phyloP scores from a whole-genome alignment of 2,797 vertebrate genomes.

The Sebastes diploproa region DNA sequence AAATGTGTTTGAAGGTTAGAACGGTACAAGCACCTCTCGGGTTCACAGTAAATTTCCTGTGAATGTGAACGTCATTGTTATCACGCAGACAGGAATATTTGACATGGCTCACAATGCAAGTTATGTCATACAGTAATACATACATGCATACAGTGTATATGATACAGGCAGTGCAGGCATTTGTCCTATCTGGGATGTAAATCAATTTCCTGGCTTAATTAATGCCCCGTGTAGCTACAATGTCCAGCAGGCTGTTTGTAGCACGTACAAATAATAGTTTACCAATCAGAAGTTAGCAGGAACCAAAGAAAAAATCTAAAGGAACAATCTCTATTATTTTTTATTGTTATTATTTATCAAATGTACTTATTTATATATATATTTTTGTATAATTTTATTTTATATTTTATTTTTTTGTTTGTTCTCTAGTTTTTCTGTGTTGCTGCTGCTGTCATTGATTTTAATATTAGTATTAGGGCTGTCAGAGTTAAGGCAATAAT shows the following conservation, averaged over 20 bases:
- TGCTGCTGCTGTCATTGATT: no score
- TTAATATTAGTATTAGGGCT: no score
- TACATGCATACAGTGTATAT: no score
- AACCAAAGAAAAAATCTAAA: background rate
- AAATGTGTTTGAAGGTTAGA: slow-evolving; percentile 19
- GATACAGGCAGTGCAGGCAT: background rate
- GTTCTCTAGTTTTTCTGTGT: no score
- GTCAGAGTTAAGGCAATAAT: no score
- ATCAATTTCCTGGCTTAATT: background rate
- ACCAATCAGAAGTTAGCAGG: background rate
- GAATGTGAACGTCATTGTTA: background rate
- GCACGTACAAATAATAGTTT: background rate
- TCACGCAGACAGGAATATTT: background rate
- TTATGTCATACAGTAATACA: background rate
- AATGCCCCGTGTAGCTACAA: background rate
- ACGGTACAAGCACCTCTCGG: background rate
- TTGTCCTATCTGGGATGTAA: background rate
- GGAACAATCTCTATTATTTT: background rate
- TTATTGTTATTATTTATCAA: no score
- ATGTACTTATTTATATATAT: no score
- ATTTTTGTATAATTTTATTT: no score
- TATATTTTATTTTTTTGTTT: no score
- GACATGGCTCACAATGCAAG: background rate
- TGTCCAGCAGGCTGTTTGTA: background rate
- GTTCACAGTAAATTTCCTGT: background rate